Evolutionary conservation across 1,140 invertebrate genomes (phyloP), one percentile per base, ranked within the genome.

Genomic region (Oscheius sp.): DNA sequence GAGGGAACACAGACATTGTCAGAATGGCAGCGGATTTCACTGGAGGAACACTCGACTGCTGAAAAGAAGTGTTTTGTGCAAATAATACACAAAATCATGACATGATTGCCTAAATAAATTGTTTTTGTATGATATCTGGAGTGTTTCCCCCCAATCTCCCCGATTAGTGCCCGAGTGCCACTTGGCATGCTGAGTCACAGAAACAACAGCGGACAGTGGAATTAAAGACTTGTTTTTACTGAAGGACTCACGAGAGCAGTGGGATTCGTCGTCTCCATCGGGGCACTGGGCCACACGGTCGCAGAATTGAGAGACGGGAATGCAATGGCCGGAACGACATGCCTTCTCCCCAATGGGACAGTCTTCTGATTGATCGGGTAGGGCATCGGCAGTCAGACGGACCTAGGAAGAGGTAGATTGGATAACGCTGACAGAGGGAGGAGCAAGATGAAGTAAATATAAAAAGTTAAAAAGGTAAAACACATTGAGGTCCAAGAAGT

Each of bases 21-120:
- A 77, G 91, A 90, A 46, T 90, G 90, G 81, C 91, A 92, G 46
- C 90, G 90, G 81, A 92, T 91, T 84, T 91, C 88, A 38, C 45
- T 58, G 28, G 64, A 67, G 42, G 68, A 59, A 38, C 72, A 74
- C 45, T 74, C 45, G 52, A 74, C 72, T 59, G 32, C 72, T 74
- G 52, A 38, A 74, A 74, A 10, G 26, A 3, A 29, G 46, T 28
- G 32, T 46, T 23, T 49, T 67, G 42, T 45, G 42, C 42, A 45
- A 45, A 18, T 45, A 18, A 45, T 45, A 23, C 42, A 45, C 23
- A 45, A 18, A 31, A 1, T 0, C 20, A 65, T 63, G 23, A 29
- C n/a, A n/a, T n/a, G n/a, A n/a, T n/a, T n/a, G n/a, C n/a, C n/a
- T n/a, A n/a, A n/a, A n/a, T n/a, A n/a, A n/a, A n/a, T n/a, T n/a